phyloP scores from a whole-genome alignment of 2,113 vertebrate genomes.

The Pelodiscus sinensis region DNA sequence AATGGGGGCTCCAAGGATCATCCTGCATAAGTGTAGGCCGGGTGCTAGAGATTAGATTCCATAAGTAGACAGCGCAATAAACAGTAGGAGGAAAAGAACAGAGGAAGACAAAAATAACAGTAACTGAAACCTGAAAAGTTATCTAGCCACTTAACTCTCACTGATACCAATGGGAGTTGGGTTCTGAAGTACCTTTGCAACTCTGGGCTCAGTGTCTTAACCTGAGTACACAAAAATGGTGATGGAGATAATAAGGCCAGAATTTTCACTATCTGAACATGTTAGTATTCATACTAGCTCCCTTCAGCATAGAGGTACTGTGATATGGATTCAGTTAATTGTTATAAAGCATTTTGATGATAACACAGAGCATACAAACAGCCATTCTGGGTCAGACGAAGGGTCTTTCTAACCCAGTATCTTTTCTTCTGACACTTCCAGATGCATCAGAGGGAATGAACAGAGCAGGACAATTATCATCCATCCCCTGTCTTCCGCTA shows the following conservation, averaged over 20 bases:
- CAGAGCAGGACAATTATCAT: not conserved
- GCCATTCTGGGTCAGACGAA: not conserved
- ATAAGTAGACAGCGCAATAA: not conserved
- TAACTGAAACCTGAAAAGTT: not conserved
- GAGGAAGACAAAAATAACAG: not conserved
- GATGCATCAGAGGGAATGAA: not conserved
- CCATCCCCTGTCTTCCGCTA: not conserved
- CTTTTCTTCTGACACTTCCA: not conserved
- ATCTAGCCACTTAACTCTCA: not conserved
- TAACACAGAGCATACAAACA: not conserved
- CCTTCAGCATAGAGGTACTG: not conserved
- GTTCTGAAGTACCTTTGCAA: not conserved
- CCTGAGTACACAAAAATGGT: not conserved
- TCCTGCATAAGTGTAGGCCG: rapidly evolving
- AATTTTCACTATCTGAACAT: too few relatives aligned
- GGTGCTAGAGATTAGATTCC: rapidly evolving
- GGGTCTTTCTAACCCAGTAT: not conserved
- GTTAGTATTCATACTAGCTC: not conserved
- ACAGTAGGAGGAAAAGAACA: not conserved
- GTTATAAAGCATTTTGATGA: conserved; percentile 15
- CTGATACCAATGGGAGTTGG: not conserved
- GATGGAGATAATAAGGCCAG: too few relatives aligned
- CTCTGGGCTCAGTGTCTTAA: not conserved
- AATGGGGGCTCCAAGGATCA: not conserved
- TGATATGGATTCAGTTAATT: not conserved